Conservation (phyloP, 2,113 vertebrate species). For the Nematolebias whitei region DNA sequence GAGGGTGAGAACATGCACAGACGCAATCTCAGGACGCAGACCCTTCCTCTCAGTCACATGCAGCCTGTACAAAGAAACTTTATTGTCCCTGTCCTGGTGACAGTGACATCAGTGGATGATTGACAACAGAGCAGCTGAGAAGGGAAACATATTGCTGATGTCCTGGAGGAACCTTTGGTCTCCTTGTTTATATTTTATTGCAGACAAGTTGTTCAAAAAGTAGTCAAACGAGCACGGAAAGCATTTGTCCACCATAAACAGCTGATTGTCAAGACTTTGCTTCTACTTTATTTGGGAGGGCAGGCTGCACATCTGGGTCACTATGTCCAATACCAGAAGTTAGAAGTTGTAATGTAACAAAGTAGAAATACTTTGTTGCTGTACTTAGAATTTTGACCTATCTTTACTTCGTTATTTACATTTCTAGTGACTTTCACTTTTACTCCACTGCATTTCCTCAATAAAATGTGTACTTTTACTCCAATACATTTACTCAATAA, state of each 20-base stretch:
- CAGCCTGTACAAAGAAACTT: constrained; percentile 63
- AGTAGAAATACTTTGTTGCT: too few relatives aligned
- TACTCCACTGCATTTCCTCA: too few relatives aligned
- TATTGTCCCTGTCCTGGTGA: constrained; percentile 56
- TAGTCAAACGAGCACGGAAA: neutral
- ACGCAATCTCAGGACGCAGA: constrained; percentile 72
- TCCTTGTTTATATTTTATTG: constrained; percentile 14
- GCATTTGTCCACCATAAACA: neutral
- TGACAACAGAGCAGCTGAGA: constrained; percentile 62
- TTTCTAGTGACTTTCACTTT: too few relatives aligned
- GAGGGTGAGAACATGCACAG: constrained; percentile 45
- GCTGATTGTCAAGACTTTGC: constrained; percentile 6
- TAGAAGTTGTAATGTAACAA: too few relatives aligned
- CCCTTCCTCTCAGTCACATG: constrained; percentile 75
- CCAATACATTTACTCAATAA: too few relatives aligned
- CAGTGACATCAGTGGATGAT: constrained; percentile 65
- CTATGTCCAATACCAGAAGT: constrained; percentile 32
- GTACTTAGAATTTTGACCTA: too few relatives aligned
- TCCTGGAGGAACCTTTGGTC: constrained; percentile 59
- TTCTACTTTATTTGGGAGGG: neutral
- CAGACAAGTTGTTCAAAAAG: neutral
- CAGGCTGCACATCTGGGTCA: constrained; percentile 18
- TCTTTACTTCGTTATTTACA: too few relatives aligned
- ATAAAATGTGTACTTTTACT: too few relatives aligned
- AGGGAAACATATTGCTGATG: constrained; percentile 67